Evolutionary conservation across 1,140 invertebrate genomes (phyloP), one percentile per base, ranked within the genome.

Genomic region (Polypedilum vanderplanki): DNA sequence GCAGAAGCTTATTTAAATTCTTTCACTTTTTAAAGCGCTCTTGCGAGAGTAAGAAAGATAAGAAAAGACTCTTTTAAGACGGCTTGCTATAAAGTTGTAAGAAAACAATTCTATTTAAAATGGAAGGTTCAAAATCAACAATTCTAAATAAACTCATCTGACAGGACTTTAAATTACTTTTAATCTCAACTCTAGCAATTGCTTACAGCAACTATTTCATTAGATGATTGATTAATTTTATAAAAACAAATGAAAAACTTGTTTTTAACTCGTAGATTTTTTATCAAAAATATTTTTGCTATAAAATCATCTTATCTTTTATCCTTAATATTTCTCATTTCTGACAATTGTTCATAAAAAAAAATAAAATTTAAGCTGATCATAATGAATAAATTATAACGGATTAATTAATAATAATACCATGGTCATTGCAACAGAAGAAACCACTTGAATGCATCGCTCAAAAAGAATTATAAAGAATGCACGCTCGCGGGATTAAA

Each of bases 371-470:
- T 33, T 33, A 33, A 33, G 24, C 24, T 33, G 24, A 33, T 57
- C n/a, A 57, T 57, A 57, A 57, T 57, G 46, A 57, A 57, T 57
- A 57, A 57, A 57, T 57, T 57, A 57, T 57, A 57, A 57, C 46
- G 46, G 46, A 57, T 57, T 57, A 57, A 57, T 57, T 57, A 57
- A 57, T 57, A 57, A 57, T 57, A 57, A 57, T 57, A 57, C 46
- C 15, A n/a, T 15, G 46, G 12, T 57, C n/a, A 57, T 12, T 57
- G 46, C 41, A 46, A 4, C 41, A 9, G 15, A 3, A 15, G 41
- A 2, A 33, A 33, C 24, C 24, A 33, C 24, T 33, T 15, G 46
- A n/a, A 12, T n/a, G n/a, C 46, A 57, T n/a, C n/a, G 46, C 46
- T n/a, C 46, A 57, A 57, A 57, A 57, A 57, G 12, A 57, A 57